Conservation (phyloP, 2,888 invertebrate genomes). For the Halocaridina rubra region DNA sequence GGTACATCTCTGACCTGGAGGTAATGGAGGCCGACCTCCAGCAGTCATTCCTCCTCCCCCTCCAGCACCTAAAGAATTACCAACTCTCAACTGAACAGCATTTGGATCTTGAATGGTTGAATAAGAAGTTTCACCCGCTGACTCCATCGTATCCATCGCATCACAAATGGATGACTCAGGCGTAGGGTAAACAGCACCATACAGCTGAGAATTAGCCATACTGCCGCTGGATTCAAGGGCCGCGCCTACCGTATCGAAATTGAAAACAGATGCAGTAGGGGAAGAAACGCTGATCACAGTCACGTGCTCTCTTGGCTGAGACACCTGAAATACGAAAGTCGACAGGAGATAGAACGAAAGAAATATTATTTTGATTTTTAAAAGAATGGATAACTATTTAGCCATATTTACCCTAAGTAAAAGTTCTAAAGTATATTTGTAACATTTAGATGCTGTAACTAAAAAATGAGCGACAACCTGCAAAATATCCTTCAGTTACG, state of each 20-base stretch:
- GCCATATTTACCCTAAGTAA: too few species aligned
- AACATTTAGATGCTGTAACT: too few species aligned
- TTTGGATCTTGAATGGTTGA: slow-evolving; percentile 18
- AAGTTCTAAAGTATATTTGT: too few species aligned
- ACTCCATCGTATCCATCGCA: slow-evolving; percentile 9
- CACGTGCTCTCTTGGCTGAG: slow-evolving; percentile 49
- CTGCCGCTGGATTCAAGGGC: slow-evolving; percentile 58
- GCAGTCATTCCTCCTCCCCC: slow-evolving; percentile 16
- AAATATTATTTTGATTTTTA: too few species aligned
- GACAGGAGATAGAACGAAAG: too few species aligned
- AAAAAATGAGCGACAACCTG: too few species aligned
- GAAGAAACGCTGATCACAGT: slow-evolving; percentile 58
- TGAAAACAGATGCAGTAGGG: slow-evolving; percentile 55
- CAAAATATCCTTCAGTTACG: too few species aligned
- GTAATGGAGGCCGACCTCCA: slow-evolving; percentile 15
- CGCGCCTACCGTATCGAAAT: slow-evolving; percentile 48
- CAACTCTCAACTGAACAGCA: slow-evolving; percentile 44
- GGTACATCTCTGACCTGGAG: slow-evolving; percentile 28
- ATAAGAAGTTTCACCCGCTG: not conserved
- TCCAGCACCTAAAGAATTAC: slow-evolving; percentile 56
- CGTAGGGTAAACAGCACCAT: slow-evolving; percentile 29
- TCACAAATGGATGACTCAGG: slow-evolving; percentile 2
- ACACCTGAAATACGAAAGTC: not conserved
- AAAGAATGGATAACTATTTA: too few species aligned
- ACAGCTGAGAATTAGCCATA: slow-evolving; percentile 48